Evolutionary conservation across 37 sponge, comb jelly and placozoan species (phyloP).

Genomic region (Crambe crambe): DNA sequence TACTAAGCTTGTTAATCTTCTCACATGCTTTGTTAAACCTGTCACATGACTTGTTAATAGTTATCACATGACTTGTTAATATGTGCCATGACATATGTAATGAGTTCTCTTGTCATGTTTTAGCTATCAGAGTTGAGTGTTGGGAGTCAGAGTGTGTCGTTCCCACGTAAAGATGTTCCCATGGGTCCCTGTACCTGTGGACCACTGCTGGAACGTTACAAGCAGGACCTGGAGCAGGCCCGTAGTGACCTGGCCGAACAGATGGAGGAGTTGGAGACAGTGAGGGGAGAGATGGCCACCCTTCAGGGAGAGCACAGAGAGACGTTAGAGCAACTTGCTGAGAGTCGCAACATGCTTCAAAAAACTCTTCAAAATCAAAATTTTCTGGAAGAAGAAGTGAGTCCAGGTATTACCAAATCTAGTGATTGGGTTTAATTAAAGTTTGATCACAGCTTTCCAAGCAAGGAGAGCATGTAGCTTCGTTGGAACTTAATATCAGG

Average conservation of each 20-base stretch:
- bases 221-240: conserved; percentile 8
- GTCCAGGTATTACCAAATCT: background rate
- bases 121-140: conserved; percentile 11
- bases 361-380: background rate
- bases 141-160: background rate
- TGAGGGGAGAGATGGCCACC: background rate
- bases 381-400: conserved; percentile 1
- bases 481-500: background rate
- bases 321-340: background rate
- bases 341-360: background rate
- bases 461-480: background rate
- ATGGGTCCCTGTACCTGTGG: conserved; percentile 2
- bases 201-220: conserved; percentile 8
- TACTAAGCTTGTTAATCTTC: no score
- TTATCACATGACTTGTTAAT: no score
- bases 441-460: background rate
- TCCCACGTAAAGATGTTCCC: conserved; percentile 10
- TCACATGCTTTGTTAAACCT: no score
- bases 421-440: no score
- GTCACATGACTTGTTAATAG: no score
- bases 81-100: background rate
- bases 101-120: background rate
- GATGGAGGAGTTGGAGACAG: background rate
- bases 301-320: background rate
- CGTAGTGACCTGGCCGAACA: background rate